Evolutionary conservation across 1,140 invertebrate species (phyloP).

Genomic region (Micrasema longulum): DNA sequence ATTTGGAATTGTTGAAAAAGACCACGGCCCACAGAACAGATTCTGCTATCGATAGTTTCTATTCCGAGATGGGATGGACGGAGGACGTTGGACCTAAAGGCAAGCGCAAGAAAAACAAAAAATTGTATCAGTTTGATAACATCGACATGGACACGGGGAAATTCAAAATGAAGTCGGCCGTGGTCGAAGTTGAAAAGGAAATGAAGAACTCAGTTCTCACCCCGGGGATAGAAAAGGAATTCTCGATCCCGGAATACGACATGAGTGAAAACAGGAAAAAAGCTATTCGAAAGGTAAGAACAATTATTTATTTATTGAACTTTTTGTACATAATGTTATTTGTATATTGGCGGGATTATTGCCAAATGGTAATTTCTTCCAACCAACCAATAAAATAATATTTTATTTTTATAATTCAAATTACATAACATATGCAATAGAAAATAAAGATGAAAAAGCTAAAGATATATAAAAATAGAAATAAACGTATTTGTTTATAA

Average conservation of each 20-base stretch:
- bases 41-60: conserved; percentile 41
- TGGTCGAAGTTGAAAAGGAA: conserved; percentile 69
- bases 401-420: no score
- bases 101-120: conserved; percentile 45
- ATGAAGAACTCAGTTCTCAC: conserved; percentile 75
- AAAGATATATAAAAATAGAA: no score
- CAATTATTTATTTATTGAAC: no score
- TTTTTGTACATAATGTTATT: no score
- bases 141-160: conserved; percentile 65
- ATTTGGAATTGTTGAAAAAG: conserved; percentile 4
- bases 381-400: no score
- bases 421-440: no score
- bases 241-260: conserved; percentile 72
- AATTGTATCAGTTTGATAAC: conserved; percentile 58
- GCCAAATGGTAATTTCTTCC: no score
- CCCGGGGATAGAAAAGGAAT: conserved; percentile 75
- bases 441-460: no score
- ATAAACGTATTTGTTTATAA: no score
- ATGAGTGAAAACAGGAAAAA: conserved; percentile 71
- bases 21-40: conserved; percentile 31
- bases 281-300: conserved; percentile 72
- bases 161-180: conserved; percentile 62
- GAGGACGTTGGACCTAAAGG: conserved; percentile 46
- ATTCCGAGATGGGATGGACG: conserved; percentile 45
- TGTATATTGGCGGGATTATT: no score